Base-by-base conservation (phyloP, 2,797 vertebrate genomes). In the Triplophysa yarkandensis region DNA sequence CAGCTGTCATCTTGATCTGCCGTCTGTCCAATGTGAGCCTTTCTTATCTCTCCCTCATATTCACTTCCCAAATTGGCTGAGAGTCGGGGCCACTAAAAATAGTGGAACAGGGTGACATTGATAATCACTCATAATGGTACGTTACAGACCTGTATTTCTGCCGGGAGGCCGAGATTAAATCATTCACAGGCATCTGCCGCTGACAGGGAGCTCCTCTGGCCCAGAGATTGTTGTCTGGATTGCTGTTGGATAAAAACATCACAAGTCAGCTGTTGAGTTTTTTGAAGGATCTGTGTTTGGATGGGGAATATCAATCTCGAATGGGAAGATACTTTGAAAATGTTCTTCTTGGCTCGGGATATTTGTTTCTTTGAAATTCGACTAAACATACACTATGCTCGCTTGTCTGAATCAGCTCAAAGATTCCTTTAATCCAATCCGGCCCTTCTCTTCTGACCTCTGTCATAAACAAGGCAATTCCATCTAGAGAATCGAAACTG, bases 101-200 rank as follows among this genome's bases (percentile, higher is more conserved):
- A 88, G 86, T 79, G 71, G 58, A 52, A 65, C 84, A 74, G 83
- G 81, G 82, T 90, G 88, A 89, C 91, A 88, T 85, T 88, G 89
- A 89, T 91, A 86, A 91, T 88, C 87, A 89, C 82, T 81, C 81
- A 85, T 91, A 91, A 91, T 89, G 89, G 89, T 86, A 89, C 83
- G 81, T 87, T 90, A 89, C 43, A 84, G 85, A 86, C 84, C 83
- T 66, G 79, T 81, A 30, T 80, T 86, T 86, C 85, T 76, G 39
- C 85, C 66, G 84, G 81, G 89, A 85, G 87, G 82, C 78, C 78
- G 81, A 57, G 76, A 80, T 85, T 85, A 82, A 83, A 84, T 87
- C 83, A 84, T 77, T 77, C 71, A 79, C 80, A 82, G 86, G 86
- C 86, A 83, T 88, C 86, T 80, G 62, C 78, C 66, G 81, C 85